Evolutionary conservation across 2,113 vertebrate genomes (phyloP), one percentile per base, ranked within the genome.

Genomic region (Sinocyclocheilus maitianheensis): DNA sequence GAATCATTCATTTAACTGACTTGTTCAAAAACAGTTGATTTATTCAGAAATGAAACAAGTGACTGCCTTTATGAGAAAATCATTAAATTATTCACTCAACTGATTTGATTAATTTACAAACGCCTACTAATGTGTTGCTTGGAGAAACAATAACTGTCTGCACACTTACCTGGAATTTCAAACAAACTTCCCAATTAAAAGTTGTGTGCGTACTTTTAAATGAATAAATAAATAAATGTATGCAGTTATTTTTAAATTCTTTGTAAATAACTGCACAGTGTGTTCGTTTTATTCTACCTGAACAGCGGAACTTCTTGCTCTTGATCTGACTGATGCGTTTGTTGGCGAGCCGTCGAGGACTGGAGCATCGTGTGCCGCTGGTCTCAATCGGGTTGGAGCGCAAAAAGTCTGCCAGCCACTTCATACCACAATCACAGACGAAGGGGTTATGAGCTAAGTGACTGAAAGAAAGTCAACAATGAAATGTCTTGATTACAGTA

Each of bases 261-360:
- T 37, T 11, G 34, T 43, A 74, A 34, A 20, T 13, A 76, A 3
- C 30, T 34, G 30, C 30, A 34, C 1, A 18, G 11, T 30, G n/a
- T 11, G 22, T 3, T 78, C 3, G 26, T 75, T 63, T 69, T 69
- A 43, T 62, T 94, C 89, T 95, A 99, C 98, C 97, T 0, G 98
- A 99, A 94, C 98, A 99, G 87, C 98, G 97, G 89, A 99, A 99
- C 90, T 99, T 99, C 95, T 99, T 99, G 98, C 98, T 99, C 94
- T 98, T 99, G 93, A 99, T 97, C 93, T 99, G 98, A 62, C 98
- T 97, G 0, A 99, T 99, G 89, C 98, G 97, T 86, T 99, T 99
- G 96, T 99, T 99, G 90, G 98, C 97, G 0, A 99, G 95, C 53
- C 98, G 96, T 37, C 97, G 97, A 37, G 98, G 98, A 86, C 97